Percentiles rank a stretch among this genome's conserved stretches.
These are phyloP conservation scores for Cassiopea andromeda DNA, from an alignment of 30 jellyfish, hydroid and myxozoan genomes.

Conservation along the genomic window DNA sequence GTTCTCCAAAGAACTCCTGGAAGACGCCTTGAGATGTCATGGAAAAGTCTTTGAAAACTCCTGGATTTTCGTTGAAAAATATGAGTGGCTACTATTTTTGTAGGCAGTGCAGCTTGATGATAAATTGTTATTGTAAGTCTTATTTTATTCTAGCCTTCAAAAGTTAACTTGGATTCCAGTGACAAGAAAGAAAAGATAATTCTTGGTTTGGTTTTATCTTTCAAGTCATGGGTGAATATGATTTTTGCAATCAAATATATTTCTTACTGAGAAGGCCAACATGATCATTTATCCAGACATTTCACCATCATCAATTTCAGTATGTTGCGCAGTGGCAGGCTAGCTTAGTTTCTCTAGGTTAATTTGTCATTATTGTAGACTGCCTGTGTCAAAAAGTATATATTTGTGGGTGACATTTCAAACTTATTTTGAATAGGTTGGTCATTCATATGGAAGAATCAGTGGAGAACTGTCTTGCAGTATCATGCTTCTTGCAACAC, in stretches of 20 bases:
- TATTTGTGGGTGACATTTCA: too few species aligned
- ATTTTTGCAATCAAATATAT: neutral
- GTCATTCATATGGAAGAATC: neutral
- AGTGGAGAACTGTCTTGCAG: neutral
- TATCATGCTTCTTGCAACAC: conserved; percentile 23
- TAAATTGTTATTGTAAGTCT: neutral
- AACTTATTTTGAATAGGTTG: neutral
- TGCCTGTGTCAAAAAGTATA: too few species aligned
- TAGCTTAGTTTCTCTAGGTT: neutral
- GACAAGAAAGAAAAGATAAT: conserved; percentile 6
- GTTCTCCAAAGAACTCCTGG: too few species aligned
- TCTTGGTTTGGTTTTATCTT: neutral
- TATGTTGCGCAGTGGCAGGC: neutral
- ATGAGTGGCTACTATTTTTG: neutral
- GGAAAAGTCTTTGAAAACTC: too few species aligned
- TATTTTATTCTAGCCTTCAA: conserved; percentile 2
- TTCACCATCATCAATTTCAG: neutral
- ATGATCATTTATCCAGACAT: neutral
- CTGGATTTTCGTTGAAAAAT: too few species aligned
- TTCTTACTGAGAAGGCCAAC: neutral
- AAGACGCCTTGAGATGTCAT: too few species aligned
- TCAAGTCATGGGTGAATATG: neutral
- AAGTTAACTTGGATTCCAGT: conserved; percentile 10
- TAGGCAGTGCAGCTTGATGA: neutral
- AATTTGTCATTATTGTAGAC: too few species aligned